Percentiles rank a stretch among this genome's conserved stretches.
phyloP scores from a whole-genome alignment of 2,113 vertebrate species.

The Aix galericulata region DNA sequence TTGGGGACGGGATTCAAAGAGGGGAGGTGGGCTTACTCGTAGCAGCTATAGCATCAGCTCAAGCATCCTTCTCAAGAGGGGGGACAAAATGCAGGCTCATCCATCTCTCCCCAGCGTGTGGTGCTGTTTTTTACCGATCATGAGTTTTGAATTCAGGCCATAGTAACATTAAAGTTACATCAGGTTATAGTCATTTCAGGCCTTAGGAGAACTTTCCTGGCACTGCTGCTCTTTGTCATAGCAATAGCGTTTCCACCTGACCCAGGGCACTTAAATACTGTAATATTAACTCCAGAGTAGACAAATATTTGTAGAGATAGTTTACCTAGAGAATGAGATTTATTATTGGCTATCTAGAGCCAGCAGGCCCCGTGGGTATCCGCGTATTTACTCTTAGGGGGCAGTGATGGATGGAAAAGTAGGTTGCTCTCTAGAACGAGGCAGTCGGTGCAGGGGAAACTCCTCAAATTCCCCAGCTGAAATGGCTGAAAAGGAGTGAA shows the following conservation, averaged over 20 bases:
- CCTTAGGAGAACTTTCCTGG: background rate
- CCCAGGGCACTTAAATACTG: background rate
- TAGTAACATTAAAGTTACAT: background rate
- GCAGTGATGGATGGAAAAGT: background rate
- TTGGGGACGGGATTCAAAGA: background rate
- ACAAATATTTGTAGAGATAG: background rate
- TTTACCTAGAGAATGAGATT: background rate
- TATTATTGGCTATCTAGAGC: background rate
- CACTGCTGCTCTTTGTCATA: background rate
- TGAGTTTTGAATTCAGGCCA: background rate
- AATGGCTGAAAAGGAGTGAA: background rate
- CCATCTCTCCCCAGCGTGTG: rapidly evolving
- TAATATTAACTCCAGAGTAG: background rate
- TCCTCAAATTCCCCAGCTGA: background rate
- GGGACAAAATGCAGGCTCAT: rapidly evolving
- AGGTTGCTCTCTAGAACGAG: background rate
- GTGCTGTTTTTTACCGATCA: background rate
- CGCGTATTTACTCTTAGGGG: background rate
- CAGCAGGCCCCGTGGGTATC: background rate
- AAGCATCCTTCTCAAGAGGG: background rate
- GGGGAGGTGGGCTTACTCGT: background rate
- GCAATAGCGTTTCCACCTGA: background rate
- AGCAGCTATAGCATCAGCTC: background rate
- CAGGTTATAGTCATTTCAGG: background rate
- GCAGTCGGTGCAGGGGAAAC: background rate